Conservation (phyloP, 2,797 vertebrate species). For the Enteromius viviparus region DNA sequence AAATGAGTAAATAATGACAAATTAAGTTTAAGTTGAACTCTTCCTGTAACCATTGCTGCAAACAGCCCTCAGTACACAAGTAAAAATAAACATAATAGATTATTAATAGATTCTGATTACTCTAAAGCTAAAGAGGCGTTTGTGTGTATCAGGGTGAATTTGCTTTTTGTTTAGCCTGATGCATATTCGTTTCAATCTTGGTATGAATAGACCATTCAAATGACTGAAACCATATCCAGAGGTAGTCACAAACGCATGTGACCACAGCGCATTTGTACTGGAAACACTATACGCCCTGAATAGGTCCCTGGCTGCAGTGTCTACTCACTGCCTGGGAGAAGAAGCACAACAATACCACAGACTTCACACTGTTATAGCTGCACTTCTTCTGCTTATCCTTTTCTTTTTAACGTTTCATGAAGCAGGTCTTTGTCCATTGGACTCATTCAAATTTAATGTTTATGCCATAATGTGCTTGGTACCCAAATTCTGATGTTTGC, state of each 20-base stretch:
- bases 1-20: background rate
- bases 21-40: background rate
- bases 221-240: background rate
- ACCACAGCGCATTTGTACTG: background rate
- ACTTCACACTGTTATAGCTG: background rate
- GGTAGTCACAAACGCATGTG: background rate
- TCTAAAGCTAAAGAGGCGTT: background rate
- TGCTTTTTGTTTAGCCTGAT: constrained; percentile 5
- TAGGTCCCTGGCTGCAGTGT: background rate
- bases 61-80: background rate
- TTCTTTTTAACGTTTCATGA: background rate
- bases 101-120: background rate
- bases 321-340: background rate
- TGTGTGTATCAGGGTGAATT: background rate
- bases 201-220: background rate
- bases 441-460: background rate
- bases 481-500: background rate
- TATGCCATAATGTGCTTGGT: background rate
- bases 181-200: background rate
- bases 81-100: background rate
- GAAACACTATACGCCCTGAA: background rate
- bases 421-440: background rate
- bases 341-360: background rate
- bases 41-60: background rate
- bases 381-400: background rate